Conservation (phyloP, 2,797 vertebrate species). For the Sebastes dallii region DNA sequence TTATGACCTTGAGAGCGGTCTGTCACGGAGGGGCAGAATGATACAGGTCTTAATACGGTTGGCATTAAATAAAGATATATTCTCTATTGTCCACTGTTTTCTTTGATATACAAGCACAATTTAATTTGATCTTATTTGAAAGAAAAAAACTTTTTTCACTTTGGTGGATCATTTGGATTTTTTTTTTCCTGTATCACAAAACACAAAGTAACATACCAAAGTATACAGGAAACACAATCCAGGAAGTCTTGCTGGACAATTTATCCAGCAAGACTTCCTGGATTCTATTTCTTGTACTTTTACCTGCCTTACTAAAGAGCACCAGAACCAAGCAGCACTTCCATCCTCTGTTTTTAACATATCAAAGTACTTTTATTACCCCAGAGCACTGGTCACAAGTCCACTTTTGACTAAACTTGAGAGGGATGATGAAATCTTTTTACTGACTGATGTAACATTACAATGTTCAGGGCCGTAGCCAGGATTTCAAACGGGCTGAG, state of each 20-base stretch:
- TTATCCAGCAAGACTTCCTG: too few relatives aligned
- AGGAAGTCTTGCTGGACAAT: too few relatives aligned
- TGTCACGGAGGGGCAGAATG: conserved; percentile 12
- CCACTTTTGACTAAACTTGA: neutral
- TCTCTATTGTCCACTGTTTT: neutral
- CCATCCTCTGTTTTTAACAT: too few relatives aligned
- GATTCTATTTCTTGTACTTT: too few relatives aligned
- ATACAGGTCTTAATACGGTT: neutral
- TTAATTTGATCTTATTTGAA: neutral
- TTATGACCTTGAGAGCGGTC: conserved; percentile 48
- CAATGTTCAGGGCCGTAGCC: neutral
- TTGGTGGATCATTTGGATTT: neutral
- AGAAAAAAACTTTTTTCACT: neutral
- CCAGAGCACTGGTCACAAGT: neutral
- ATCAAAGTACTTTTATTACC: neutral
- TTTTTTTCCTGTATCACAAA: neutral
- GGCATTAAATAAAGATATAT: neutral
- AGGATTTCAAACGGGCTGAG: neutral
- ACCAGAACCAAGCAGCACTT: too few relatives aligned
- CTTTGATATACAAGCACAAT: neutral
- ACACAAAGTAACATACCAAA: neutral
- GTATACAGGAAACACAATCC: neutral
- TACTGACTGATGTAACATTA: neutral
- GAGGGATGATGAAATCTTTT: neutral
- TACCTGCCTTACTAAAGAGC: too few relatives aligned